phyloP scores from a whole-genome alignment of 2,113 vertebrate species.

The Perca fluviatilis region DNA sequence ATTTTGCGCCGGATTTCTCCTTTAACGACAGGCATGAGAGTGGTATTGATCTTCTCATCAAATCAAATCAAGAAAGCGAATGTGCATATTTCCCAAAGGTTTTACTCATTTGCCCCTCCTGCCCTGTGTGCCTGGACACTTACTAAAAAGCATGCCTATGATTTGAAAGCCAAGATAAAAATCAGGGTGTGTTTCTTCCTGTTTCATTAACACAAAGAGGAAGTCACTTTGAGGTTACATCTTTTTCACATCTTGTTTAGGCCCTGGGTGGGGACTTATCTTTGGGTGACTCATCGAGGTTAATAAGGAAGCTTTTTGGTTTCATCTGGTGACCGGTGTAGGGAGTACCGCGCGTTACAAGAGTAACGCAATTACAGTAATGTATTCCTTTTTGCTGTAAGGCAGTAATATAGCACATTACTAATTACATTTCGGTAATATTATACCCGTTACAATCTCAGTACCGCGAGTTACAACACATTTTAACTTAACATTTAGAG shows the following conservation, averaged over 20 bases:
- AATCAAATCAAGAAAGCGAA: not conserved
- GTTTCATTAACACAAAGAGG: not conserved
- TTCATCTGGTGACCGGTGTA: no score
- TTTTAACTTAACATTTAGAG: no score
- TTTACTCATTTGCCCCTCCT: not conserved
- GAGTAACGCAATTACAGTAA: no score
- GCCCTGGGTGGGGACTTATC: not conserved
- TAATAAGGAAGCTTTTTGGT: not conserved
- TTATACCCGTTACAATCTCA: no score
- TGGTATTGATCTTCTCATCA: not conserved
- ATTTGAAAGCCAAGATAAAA: not conserved
- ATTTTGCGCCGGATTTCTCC: no score
- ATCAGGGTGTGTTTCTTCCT: constrained; percentile 7
- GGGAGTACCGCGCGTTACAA: no score
- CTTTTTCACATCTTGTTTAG: not conserved
- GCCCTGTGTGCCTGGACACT: not conserved
- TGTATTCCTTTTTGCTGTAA: no score
- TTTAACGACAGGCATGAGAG: not conserved
- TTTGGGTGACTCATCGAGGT: not conserved
- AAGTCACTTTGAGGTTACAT: not conserved
- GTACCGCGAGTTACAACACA: no score
- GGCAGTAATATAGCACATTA: no score
- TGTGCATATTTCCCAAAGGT: not conserved
- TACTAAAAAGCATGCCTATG: no score
- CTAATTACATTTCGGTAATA: no score